These are phyloP conservation scores for Polymixis lichenea DNA, from an alignment of 2,888 invertebrate genomes.

Conservation along the genomic window DNA sequence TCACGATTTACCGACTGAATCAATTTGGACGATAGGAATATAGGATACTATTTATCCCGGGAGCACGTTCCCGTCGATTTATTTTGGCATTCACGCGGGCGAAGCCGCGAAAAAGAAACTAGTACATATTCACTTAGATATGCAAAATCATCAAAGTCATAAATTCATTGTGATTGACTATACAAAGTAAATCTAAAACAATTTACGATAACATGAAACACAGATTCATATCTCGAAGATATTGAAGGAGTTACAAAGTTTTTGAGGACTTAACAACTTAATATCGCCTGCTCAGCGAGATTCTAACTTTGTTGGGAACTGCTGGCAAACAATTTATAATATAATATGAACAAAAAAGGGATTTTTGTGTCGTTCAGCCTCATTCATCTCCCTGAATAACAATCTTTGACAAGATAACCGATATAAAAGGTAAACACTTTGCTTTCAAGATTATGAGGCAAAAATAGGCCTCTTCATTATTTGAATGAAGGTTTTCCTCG, in stretches of 20 bases:
- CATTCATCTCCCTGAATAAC: slow-evolving; percentile 54
- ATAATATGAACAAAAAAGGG: slow-evolving; percentile 55
- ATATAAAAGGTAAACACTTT: slow-evolving; percentile 55
- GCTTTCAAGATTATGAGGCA: slow-evolving; percentile 38
- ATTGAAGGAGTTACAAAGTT: slow-evolving; percentile 61
- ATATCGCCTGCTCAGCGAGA: slow-evolving; percentile 55
- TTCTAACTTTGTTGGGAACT: slow-evolving; percentile 60
- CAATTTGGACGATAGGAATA: too few species aligned
- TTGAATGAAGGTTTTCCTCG: slow-evolving; percentile 24
- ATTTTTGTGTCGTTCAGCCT: slow-evolving; percentile 41
- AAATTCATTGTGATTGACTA: slow-evolving; percentile 12
- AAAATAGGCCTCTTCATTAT: slow-evolving; percentile 38
- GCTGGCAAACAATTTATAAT: slow-evolving; percentile 60
- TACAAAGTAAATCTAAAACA: slow-evolving; percentile 43
- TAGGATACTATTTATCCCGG: too few species aligned
- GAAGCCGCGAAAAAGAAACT: too few species aligned
- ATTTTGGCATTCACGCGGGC: too few species aligned
- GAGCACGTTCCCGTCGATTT: too few species aligned
- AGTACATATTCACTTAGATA: background rate
- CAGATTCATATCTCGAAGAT: slow-evolving; percentile 51
- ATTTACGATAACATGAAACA: slow-evolving; percentile 57
- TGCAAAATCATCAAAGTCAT: background rate
- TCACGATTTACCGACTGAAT: too few species aligned
- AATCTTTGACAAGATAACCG: slow-evolving; percentile 57
- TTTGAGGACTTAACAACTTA: slow-evolving; percentile 58